Conservation (phyloP, 2,797 vertebrate genomes). For the Australoheros facetus region DNA sequence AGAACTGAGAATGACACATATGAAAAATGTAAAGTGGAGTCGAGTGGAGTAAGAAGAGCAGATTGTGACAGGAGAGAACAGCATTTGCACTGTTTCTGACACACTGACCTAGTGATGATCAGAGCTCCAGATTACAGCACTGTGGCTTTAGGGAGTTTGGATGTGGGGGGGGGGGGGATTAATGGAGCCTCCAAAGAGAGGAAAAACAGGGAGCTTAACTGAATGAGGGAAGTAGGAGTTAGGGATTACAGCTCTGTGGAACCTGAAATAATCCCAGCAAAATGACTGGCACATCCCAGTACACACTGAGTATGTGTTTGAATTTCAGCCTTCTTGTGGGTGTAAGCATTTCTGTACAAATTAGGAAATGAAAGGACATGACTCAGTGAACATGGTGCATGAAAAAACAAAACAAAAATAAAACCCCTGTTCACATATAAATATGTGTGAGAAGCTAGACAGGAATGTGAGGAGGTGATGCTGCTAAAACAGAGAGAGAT, state of each 20-base stretch:
- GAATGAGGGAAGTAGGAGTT: slow-evolving; percentile 46
- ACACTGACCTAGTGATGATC: slow-evolving; percentile 78
- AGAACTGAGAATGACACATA: slow-evolving; percentile 16
- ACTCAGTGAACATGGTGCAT: not conserved
- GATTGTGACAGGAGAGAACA: slow-evolving; percentile 25
- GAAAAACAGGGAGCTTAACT: slow-evolving; percentile 79
- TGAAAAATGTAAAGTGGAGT: slow-evolving; percentile 8
- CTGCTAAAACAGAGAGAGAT: slow-evolving; percentile 29
- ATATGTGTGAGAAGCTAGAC: slow-evolving; percentile 23
- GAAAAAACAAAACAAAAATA: not conserved
- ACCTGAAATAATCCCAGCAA: slow-evolving; percentile 69
- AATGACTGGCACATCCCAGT: slow-evolving; percentile 33
- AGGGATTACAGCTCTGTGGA: slow-evolving; percentile 69
- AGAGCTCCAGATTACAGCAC: slow-evolving; percentile 67
- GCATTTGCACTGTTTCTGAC: slow-evolving; percentile 62
- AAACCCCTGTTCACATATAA: not conserved
- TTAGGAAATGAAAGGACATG: slow-evolving; percentile 1
- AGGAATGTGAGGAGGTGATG: slow-evolving; percentile 41
- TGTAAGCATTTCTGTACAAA: slow-evolving; percentile 10
- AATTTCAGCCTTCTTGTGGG: slow-evolving; percentile 1
- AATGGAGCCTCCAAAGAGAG: slow-evolving; percentile 59
- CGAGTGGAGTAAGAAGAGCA: slow-evolving; percentile 24
- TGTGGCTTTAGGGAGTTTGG: not conserved
- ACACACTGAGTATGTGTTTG: not conserved
- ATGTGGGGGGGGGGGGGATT: slow-evolving; percentile 49